Evolutionary conservation across 2,888 invertebrate genomes (phyloP), one percentile per base, ranked within the genome.

Genomic region (Eupithecia tripunctaria): DNA sequence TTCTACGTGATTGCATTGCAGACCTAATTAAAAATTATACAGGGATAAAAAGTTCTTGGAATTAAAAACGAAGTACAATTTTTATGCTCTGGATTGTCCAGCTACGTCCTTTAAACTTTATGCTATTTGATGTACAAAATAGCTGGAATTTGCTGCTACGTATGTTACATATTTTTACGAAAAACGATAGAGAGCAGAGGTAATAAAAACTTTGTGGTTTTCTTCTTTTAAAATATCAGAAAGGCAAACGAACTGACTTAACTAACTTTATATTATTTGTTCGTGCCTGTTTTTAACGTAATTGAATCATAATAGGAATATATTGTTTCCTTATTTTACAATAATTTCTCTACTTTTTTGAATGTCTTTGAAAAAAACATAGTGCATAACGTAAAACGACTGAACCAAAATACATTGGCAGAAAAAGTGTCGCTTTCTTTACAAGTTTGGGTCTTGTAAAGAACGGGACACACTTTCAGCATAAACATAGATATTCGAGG

Each of bases 1-100:
- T 38, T 67, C 56, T 70, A 70, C 67, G 63, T 69, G 66, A 71
- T 62, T 60, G 51, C 60, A 29, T 60, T 41, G 36, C 66, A 69
- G 25, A 29, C 12, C 62, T 62, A 7, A 27, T 59, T 62, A 62
- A 18, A 60, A 62, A 32, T 32, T 8, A 27, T 15, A 27, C 14
- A 32, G n/a, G 18, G 15, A 7, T 7, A 2, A 60, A 29, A 1
- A 29, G n/a, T 32, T 10, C 7, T 10, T 15, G 18, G n/a, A 1
- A 60, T 60, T 59, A 59, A 36, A 36, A 36, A 36, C 10, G 36
- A 41, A 18, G 41, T 47, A 47, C 6, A 60, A 29, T 1, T 60
- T 18, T 60, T 59, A 14, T 14, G 29, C 15, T 27, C 25, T 60
- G 29, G 15, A 15, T 67, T 67, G 60, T 65, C 47, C 47, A 47